Percentiles rank a stretch among this genome's conserved stretches.
Conservation (phyloP, 2,888 invertebrate genomes). For the Microplitis manilae region DNA sequence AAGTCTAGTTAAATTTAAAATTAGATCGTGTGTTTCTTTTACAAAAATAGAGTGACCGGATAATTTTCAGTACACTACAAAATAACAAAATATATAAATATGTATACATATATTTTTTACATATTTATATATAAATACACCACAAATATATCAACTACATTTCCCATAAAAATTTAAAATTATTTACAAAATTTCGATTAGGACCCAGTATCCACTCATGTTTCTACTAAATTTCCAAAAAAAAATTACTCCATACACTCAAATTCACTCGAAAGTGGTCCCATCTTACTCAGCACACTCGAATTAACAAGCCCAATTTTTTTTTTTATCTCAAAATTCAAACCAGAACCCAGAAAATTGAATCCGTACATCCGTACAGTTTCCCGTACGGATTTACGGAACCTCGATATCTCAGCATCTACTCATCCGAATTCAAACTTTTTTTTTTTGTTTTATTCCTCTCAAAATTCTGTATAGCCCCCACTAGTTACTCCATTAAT, state of each 20-base stretch:
- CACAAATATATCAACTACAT: too few relatives aligned
- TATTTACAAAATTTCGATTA: too few relatives aligned
- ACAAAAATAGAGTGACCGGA: conserved; percentile 67
- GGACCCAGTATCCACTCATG: too few relatives aligned
- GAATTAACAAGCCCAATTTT: neutral
- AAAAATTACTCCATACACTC: neutral
- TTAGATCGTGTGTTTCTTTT: conserved; percentile 67
- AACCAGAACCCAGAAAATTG: neutral
- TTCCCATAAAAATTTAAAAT: too few relatives aligned
- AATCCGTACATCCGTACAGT: neutral
- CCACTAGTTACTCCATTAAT: too few relatives aligned
- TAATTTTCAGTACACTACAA: conserved; percentile 50
- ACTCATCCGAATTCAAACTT: neutral
- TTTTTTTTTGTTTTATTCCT: neutral
- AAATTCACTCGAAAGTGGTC: neutral
- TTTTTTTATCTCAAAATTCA: neutral
- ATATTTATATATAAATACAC: too few relatives aligned
- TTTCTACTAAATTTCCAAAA: too few relatives aligned
- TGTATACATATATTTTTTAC: too few relatives aligned
- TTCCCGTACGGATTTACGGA: neutral
- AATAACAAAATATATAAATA: conserved; percentile 8
- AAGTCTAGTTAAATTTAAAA: conserved; percentile 55
- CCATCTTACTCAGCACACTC: neutral
- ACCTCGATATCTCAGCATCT: neutral
- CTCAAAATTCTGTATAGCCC: too few relatives aligned